These are phyloP conservation scores for Galerucella calmariensis DNA, from an alignment of 2,888 invertebrate genomes.

Conservation along the genomic window DNA sequence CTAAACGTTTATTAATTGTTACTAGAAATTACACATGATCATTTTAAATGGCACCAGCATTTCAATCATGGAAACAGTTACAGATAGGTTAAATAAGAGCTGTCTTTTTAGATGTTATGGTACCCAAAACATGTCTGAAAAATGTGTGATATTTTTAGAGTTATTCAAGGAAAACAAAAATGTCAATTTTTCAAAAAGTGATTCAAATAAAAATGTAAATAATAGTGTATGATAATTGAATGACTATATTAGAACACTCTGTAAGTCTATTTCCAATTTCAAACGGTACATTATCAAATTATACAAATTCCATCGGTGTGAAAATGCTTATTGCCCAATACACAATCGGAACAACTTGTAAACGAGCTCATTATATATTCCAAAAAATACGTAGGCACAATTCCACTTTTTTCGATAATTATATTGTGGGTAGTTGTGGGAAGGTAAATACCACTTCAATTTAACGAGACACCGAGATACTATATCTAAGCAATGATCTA, in stretches of 20 bases:
- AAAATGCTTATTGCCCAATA: conserved; percentile 2
- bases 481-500: neutral
- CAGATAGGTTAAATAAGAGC: too few species aligned
- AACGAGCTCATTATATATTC: neutral
- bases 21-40: too few species aligned
- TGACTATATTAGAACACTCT: too few species aligned
- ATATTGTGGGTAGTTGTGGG: conserved; percentile 11
- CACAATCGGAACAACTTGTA: neutral
- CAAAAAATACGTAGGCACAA: conserved; percentile 11
- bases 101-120: too few species aligned
- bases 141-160: too few species aligned
- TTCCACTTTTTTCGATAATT: neutral
- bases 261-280: neutral
- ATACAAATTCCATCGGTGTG: neutral
- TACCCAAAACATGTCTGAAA: too few species aligned
- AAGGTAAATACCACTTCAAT: conserved; percentile 11
- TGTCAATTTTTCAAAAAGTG: too few species aligned
- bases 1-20: too few species aligned
- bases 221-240: neutral
- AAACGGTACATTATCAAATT: neutral
- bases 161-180: too few species aligned
- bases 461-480: neutral
- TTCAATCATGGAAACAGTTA: too few species aligned
- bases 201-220: too few species aligned
- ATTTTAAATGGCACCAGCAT: too few species aligned